Percentiles rank a stretch among this genome's conserved stretches.
phyloP scores from a whole-genome alignment of 2,113 vertebrate species.

The Dipodomys ordii region DNA sequence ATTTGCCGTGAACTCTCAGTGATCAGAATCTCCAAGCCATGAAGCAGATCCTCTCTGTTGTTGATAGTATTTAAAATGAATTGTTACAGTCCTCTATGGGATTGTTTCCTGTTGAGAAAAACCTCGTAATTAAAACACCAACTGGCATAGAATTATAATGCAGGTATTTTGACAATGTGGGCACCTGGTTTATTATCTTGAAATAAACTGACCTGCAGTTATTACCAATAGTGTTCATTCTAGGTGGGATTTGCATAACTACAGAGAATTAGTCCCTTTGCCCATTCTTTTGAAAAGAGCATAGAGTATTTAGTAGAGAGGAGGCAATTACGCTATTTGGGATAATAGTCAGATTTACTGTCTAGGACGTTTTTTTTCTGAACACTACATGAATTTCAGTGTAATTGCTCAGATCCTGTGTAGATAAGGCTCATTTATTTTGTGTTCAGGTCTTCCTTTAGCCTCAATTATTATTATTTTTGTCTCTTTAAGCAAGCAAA shows the following conservation, averaged over 20 bases:
- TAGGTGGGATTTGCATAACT: conserved; percentile 73
- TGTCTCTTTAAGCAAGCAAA: background rate
- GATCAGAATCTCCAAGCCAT: conserved; percentile 56
- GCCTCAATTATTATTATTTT: conserved; percentile 9
- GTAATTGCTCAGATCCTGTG: conserved; percentile 77
- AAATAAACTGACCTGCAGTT: conserved; percentile 78
- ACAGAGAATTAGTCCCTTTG: conserved; percentile 67
- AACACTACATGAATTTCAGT: conserved; percentile 74
- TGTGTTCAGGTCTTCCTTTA: conserved; percentile 67
- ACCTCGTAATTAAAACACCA: conserved; percentile 80
- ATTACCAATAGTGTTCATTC: conserved; percentile 73
- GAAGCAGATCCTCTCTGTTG: conserved; percentile 67
- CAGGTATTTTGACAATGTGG: conserved; percentile 79
- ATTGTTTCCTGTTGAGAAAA: conserved; percentile 79
- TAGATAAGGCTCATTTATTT: conserved; percentile 72
- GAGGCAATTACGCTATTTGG: conserved; percentile 79
- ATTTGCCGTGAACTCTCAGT: conserved; percentile 50
- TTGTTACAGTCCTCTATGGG: conserved; percentile 76
- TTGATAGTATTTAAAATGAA: conserved; percentile 82
- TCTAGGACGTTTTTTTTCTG: conserved; percentile 72
- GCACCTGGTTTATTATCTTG: conserved; percentile 77
- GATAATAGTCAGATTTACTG: conserved; percentile 80
- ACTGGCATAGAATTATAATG: conserved; percentile 67
- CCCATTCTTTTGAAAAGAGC: conserved; percentile 78
- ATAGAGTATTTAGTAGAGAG: conserved; percentile 75